phyloP scores from a whole-genome alignment of 1,140 invertebrate genomes.

The Ridgeia piscesae region DNA sequence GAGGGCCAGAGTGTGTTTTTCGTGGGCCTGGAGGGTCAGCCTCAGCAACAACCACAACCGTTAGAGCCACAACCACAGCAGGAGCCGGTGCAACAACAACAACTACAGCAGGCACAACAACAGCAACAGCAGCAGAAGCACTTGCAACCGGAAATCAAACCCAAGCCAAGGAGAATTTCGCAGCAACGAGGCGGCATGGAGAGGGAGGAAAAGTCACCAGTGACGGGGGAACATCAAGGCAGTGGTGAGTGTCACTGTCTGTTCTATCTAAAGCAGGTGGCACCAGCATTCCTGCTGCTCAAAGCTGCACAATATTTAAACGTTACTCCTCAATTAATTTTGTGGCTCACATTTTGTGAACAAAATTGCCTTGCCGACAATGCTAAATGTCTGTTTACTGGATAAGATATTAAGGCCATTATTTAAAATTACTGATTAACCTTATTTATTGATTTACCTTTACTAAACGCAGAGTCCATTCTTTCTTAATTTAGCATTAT shows the following conservation, averaged over 20 bases:
- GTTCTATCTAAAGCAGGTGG: not conserved
- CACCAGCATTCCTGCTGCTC: no score
- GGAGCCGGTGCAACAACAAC: not conserved
- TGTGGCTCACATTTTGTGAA: no score
- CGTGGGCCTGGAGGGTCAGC: not conserved
- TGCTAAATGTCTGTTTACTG: no score
- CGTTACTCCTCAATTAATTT: no score
- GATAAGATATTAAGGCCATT: no score
- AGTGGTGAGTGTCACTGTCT: not conserved
- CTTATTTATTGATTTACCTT: no score
- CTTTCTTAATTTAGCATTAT: no score
- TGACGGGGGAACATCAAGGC: not conserved
- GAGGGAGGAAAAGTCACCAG: not conserved
- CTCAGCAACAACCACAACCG: not conserved
- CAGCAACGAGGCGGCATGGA: not conserved
- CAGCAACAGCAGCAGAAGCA: not conserved
- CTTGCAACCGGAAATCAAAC: not conserved
- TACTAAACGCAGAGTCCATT: no score
- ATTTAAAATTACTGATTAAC: no score
- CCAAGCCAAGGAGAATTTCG: not conserved
- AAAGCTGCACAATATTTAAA: no score
- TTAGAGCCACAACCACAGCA: not conserved
- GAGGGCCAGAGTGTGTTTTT: constrained; percentile 7
- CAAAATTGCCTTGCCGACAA: no score
- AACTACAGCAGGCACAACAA: not conserved